These are phyloP conservation scores for Aurelia sp. DNA, from an alignment of 30 jellyfish, hydroid and myxozoan genomes.

Conservation along the genomic window DNA sequence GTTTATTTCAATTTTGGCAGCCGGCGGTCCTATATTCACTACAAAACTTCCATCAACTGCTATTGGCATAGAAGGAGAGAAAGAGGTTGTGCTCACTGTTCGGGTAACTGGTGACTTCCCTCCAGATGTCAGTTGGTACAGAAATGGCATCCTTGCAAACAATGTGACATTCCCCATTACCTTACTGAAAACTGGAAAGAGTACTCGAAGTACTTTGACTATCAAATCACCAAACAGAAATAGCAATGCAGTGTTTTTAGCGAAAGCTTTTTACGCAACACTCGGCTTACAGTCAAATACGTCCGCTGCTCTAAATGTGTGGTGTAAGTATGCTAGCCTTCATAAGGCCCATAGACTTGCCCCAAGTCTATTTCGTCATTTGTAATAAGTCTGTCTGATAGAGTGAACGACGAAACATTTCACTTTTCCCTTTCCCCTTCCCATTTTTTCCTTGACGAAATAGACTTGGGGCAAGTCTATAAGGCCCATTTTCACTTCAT, in stretches of 20 bases:
- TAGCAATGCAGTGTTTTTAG: constrained; percentile 22
- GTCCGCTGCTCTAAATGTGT: constrained; percentile 1
- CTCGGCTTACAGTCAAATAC: constrained; percentile 40
- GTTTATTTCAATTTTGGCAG: constrained; percentile 4
- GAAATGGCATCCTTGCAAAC: constrained; percentile 29
- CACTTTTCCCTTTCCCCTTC: too few species aligned
- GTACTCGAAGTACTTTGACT: constrained; percentile 47
- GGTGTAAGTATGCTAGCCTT: constrained; percentile 47
- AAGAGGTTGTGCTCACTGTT: constrained; percentile 5
- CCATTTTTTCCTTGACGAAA: too few species aligned
- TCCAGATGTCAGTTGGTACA: constrained; percentile 36
- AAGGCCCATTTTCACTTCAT: too few species aligned
- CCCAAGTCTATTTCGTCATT: too few species aligned
- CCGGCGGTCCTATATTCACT: constrained; percentile 43
- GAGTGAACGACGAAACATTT: too few species aligned
- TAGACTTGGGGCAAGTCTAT: too few species aligned
- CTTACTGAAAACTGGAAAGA: background rate
- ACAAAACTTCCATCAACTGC: background rate
- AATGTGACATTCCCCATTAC: background rate
- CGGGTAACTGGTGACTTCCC: constrained; percentile 34
- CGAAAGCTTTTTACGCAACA: constrained; percentile 51
- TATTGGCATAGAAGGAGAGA: constrained; percentile 46
- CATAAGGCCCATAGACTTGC: too few species aligned
- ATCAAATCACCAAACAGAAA: constrained; percentile 50
- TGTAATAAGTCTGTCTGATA: too few species aligned